Percentiles rank a stretch among this genome's conserved stretches.
These are phyloP conservation scores for Xenopus laevis DNA, from an alignment of 2,113 vertebrate genomes.

Conservation along the genomic window DNA sequence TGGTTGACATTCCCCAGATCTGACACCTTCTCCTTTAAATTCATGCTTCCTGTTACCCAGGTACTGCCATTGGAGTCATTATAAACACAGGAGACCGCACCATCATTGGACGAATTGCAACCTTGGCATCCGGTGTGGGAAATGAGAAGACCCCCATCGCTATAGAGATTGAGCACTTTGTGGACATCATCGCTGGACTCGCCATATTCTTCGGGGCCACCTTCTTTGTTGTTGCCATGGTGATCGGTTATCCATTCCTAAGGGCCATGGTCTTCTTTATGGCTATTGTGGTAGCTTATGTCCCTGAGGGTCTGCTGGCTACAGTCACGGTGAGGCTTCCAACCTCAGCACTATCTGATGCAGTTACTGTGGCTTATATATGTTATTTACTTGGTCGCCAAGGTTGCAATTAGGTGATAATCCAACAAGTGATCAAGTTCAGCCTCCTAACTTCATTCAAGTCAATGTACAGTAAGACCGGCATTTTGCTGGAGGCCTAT, in stretches of 20 bases:
- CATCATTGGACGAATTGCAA: slow-evolving; percentile 81
- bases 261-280: slow-evolving; percentile 85
- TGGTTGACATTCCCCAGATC: slow-evolving; percentile 57
- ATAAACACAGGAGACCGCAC: slow-evolving; percentile 69
- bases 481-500: too few species aligned
- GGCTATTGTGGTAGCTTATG: slow-evolving; percentile 85
- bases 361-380: too few species aligned
- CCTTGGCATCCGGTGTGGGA: slow-evolving; percentile 75
- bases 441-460: too few species aligned
- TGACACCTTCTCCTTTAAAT: too few species aligned
- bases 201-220: slow-evolving; percentile 80
- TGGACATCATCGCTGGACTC: slow-evolving; percentile 83
- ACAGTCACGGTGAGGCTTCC: slow-evolving; percentile 73
- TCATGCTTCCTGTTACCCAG: too few species aligned
- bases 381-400: too few species aligned
- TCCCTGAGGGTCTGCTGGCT: slow-evolving; percentile 79
- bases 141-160: slow-evolving; percentile 84
- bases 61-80: too few species aligned
- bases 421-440: too few species aligned
- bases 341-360: too few species aligned
- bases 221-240: slow-evolving; percentile 83
- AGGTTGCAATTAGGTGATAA: too few species aligned
- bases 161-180: slow-evolving; percentile 84
- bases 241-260: slow-evolving; percentile 81
- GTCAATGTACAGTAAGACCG: too few species aligned